phyloP scores from a whole-genome alignment of 92 coral and sea anemone genomes.

The Porites cylindrica region DNA sequence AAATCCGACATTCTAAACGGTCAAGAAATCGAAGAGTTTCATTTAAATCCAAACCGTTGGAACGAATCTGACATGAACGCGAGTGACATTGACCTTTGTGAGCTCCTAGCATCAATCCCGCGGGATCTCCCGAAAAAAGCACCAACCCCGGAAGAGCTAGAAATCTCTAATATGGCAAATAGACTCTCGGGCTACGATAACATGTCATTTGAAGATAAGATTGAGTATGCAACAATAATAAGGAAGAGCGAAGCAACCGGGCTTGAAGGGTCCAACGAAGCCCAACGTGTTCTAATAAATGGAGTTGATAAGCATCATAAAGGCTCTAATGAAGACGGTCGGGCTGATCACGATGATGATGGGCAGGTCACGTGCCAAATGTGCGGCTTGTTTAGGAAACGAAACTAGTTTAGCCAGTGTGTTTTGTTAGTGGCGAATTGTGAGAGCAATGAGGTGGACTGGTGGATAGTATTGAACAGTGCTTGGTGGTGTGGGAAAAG shows the following conservation, averaged over 20 bases:
- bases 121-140: constrained; percentile 62
- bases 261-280: neutral
- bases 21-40: neutral
- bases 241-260: constrained; percentile 24
- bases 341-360: constrained; percentile 24
- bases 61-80: constrained; percentile 51
- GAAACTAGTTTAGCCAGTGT: neutral
- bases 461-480: too few species aligned
- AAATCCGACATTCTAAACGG: constrained; percentile 22
- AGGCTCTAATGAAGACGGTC: neutral
- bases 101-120: constrained; percentile 81
- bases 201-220: constrained; percentile 72
- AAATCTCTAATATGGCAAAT: constrained; percentile 68
- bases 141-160: constrained; percentile 66
- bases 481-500: too few species aligned
- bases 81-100: constrained; percentile 79
- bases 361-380: constrained; percentile 35
- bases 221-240: constrained; percentile 58
- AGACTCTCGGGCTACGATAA: constrained; percentile 88
- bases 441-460: too few species aligned
- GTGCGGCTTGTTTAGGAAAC: constrained; percentile 49
- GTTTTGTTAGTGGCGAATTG: too few species aligned
- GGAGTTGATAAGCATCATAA: neutral
- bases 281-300: neutral
- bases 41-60: neutral